phyloP scores from a whole-genome alignment of 2,113 vertebrate species.

The Melospiza melodia region DNA sequence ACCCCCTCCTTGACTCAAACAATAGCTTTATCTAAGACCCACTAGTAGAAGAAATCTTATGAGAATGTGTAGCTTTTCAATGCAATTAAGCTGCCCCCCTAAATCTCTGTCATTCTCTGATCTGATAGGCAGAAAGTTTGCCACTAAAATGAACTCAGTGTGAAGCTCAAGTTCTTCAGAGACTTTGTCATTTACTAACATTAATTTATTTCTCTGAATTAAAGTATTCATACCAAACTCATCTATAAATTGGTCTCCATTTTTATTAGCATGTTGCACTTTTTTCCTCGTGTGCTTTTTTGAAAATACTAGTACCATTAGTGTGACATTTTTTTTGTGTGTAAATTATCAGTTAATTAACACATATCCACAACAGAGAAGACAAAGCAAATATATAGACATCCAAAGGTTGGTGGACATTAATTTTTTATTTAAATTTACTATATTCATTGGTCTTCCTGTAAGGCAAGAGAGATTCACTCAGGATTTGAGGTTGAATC shows the following conservation, averaged over 20 bases:
- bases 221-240: background rate
- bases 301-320: background rate
- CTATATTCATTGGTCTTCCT: background rate
- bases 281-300: background rate
- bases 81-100: background rate
- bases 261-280: background rate
- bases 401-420: background rate
- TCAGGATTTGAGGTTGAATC: background rate
- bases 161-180: background rate
- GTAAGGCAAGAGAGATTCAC: background rate
- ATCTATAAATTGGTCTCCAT: background rate
- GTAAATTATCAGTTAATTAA: background rate
- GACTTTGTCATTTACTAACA: background rate
- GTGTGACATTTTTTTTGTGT: background rate
- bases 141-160: background rate
- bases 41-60: background rate
- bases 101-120: background rate
- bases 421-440: background rate
- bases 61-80: background rate
- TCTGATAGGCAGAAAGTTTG: background rate
- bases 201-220: background rate
- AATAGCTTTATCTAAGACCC: background rate
- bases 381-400: background rate
- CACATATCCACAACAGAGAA: background rate
- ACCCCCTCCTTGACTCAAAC: background rate